Evolutionary conservation across 2,797 vertebrate genomes (phyloP), one percentile per base, ranked within the genome.

Genomic region (Lepilemur septentrionalis): DNA sequence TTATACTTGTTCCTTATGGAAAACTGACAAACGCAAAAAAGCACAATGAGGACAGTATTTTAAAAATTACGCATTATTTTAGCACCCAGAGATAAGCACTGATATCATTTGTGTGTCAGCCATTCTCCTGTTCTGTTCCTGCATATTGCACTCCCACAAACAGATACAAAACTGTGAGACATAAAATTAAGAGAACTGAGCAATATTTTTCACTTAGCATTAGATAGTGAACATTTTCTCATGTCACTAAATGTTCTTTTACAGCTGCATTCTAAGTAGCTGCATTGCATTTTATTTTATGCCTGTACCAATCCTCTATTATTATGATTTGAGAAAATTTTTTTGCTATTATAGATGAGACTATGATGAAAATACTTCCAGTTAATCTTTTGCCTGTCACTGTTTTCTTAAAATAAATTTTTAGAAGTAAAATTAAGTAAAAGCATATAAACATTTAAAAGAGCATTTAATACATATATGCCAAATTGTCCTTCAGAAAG

Each of bases 321-420:
- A 67, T 4, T 95, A 65, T 2, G 10, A 69, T 94, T 92, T 91
- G 95, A 72, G 73, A 81, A 72, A 28, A 8, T 38, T 41, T 35
- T 87, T 82, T 93, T 92, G 48, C 32, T 89, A 23, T 97, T 96
- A 50, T 76, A 84, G 65, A 61, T 89, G 41, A 67, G 5, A 75
- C 7, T 82, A 20, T 70, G 65, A 91, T 84, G 50, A 86, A 92
- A 86, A 67, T 57, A 69, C 22, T 67, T 93, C 80, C 52, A 81
- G 46, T 85, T 61, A 91, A n/a, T 95, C 30, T 61, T 95, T 92
- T 86, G 43, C 25, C 7, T 73, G 14, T 75, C 32, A 85, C 28
- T 92, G 7, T 92, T 90, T 94, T 72, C 28, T 50, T 81, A 83
- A 88, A 85, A 63, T 75, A 93, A 95, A 93, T 80, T 63, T 3